Evolutionary conservation across 2,888 invertebrate genomes (phyloP).

Genomic region (Idaea dimidiata): DNA sequence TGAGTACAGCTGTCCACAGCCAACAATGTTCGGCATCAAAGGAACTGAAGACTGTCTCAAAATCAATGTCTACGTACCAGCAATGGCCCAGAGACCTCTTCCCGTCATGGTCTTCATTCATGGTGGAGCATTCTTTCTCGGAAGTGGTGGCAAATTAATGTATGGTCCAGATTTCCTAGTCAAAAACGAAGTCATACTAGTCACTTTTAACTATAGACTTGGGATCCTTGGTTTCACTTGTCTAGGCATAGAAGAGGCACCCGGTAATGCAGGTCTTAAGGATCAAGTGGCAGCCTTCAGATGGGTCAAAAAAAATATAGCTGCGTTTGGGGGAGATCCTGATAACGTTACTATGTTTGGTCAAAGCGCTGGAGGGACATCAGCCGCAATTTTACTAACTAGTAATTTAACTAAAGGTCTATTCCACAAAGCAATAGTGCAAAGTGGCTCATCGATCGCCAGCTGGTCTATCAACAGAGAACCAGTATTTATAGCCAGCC

Average conservation of each 20-base stretch:
- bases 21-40: conserved; percentile 34
- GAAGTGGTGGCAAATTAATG: conserved; percentile 62
- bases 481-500: conserved; percentile 57
- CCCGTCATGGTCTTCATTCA: conserved; percentile 72
- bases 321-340: conserved; percentile 67
- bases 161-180: conserved; percentile 65
- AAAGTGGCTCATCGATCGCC: conserved; percentile 62
- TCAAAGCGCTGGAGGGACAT: conserved; percentile 67
- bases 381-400: conserved; percentile 52
- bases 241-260: conserved; percentile 65
- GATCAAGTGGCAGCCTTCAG: conserved; percentile 70
- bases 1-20: conserved; percentile 60
- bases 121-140: conserved; percentile 65
- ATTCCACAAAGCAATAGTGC: conserved; percentile 62
- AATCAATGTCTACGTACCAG: conserved; percentile 65
- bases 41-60: conserved; percentile 68
- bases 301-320: conserved; percentile 70
- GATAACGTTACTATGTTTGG: conserved; percentile 71
- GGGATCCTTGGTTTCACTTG: conserved; percentile 66
- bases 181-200: conserved; percentile 59
- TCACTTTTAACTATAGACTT: conserved; percentile 70
- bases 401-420: conserved; percentile 57
- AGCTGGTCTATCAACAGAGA: conserved; percentile 66
- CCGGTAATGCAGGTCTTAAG: conserved; percentile 69
- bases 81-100: conserved; percentile 37